Percentiles rank a stretch among this genome's conserved stretches.
These are phyloP conservation scores for Grammomys surdaster DNA, from an alignment of 2,113 vertebrate species.

Conservation along the genomic window DNA sequence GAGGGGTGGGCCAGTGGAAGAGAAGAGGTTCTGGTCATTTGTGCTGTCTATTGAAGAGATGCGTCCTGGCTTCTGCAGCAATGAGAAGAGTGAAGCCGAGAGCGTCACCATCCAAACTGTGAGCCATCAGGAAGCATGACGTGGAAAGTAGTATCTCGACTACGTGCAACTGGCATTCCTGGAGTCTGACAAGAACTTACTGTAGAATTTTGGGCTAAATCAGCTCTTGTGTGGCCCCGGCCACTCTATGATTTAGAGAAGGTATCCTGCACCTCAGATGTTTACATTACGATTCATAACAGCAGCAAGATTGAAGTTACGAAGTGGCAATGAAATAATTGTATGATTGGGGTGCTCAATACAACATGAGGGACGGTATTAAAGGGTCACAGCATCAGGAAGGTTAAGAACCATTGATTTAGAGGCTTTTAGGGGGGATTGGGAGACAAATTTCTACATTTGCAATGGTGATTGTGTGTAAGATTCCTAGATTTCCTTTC, in stretches of 20 bases:
- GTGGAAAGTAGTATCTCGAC: neutral
- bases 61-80: neutral
- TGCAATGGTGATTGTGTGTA: neutral
- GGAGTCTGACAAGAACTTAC: neutral
- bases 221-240: neutral
- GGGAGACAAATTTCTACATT: neutral
- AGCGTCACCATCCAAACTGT: neutral
- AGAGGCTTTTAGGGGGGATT: neutral
- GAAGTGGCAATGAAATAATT: neutral
- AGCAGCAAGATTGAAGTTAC: neutral
- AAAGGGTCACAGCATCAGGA: neutral
- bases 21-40: neutral
- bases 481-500: slow-evolving; percentile 20
- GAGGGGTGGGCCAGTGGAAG: fast-evolving
- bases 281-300: neutral
- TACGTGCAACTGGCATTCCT: neutral
- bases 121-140: neutral
- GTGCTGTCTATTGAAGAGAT: neutral
- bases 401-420: neutral
- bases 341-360: neutral
- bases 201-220: neutral
- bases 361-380: neutral
- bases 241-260: neutral
- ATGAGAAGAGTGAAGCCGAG: neutral
- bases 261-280: neutral